phyloP scores from a whole-genome alignment of 2,888 invertebrate species.

The Erebia ligea region DNA sequence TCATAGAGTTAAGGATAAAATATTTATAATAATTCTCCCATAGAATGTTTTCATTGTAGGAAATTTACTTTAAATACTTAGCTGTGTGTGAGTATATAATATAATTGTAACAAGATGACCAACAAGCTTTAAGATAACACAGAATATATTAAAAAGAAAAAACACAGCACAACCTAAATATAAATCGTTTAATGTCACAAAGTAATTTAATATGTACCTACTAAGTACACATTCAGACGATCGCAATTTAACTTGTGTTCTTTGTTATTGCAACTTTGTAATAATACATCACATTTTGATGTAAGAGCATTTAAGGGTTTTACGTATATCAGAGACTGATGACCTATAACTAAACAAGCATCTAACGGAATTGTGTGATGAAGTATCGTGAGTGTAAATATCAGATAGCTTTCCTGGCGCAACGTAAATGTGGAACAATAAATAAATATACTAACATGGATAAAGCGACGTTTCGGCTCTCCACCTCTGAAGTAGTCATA shows the following conservation, averaged over 20 bases:
- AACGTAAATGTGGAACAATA: conserved; percentile 32
- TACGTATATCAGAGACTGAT: conserved; percentile 19
- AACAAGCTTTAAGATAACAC: too few relatives aligned
- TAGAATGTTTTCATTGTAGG: too few relatives aligned
- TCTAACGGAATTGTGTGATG: conserved; percentile 13
- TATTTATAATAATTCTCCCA: too few relatives aligned
- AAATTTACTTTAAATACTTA: too few relatives aligned
- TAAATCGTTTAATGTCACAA: background rate
- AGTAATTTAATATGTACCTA: background rate
- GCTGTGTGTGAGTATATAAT: too few relatives aligned
- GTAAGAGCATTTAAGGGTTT: background rate
- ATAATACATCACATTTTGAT: background rate
- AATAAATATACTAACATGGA: conserved; percentile 70
- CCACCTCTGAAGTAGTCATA: conserved; percentile 78
- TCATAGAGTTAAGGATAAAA: too few relatives aligned
- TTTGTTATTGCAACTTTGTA: conserved; percentile 10
- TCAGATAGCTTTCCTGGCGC: conserved; percentile 19
- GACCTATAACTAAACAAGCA: conserved; percentile 29
- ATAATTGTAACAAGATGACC: too few relatives aligned
- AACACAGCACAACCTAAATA: too few relatives aligned
- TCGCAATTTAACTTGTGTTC: conserved; percentile 6
- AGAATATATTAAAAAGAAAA: too few relatives aligned
- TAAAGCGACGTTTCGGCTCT: conserved; percentile 75
- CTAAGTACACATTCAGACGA: background rate
- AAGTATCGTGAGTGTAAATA: conserved; percentile 31